phyloP scores from a whole-genome alignment of 2,113 vertebrate species.

The Vombatus ursinus region DNA sequence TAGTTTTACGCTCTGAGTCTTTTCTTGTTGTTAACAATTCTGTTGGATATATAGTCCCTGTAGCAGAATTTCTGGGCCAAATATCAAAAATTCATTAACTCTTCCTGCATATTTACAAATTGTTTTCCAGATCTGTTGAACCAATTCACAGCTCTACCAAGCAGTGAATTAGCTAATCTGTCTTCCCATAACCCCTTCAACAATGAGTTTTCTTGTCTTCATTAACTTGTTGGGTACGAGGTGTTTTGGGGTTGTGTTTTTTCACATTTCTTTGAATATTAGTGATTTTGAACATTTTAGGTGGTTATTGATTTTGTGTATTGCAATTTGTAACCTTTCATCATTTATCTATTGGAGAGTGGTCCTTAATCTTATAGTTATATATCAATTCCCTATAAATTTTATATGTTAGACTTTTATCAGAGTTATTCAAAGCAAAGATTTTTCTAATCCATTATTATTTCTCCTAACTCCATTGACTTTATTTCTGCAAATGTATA shows the following conservation, averaged over 20 bases:
- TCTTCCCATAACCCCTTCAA: not conserved
- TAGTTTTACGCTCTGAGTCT: not conserved
- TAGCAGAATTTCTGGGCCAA: not conserved
- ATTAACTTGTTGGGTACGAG: not conserved
- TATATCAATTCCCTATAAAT: not conserved
- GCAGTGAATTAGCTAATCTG: not conserved
- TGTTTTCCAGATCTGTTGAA: not conserved
- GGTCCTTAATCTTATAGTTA: not conserved
- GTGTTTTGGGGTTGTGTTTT: not conserved
- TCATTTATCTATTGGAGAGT: not conserved
- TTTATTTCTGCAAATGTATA: not conserved
- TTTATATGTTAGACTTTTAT: not conserved
- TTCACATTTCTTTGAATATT: not conserved
- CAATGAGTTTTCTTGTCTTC: not conserved
- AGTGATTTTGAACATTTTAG: not conserved
- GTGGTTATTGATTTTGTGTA: not conserved
- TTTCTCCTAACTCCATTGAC: not conserved
- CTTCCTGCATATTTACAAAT: not conserved
- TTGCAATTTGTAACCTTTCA: not conserved
- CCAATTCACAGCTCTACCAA: not conserved
- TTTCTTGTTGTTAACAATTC: not conserved
- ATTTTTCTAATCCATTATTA: not conserved
- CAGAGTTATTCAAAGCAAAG: not conserved
- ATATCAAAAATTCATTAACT: not conserved
- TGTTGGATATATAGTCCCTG: not conserved